Evolutionary conservation across 2,113 vertebrate genomes (phyloP).

Genomic region (Todiramphus chloris): DNA sequence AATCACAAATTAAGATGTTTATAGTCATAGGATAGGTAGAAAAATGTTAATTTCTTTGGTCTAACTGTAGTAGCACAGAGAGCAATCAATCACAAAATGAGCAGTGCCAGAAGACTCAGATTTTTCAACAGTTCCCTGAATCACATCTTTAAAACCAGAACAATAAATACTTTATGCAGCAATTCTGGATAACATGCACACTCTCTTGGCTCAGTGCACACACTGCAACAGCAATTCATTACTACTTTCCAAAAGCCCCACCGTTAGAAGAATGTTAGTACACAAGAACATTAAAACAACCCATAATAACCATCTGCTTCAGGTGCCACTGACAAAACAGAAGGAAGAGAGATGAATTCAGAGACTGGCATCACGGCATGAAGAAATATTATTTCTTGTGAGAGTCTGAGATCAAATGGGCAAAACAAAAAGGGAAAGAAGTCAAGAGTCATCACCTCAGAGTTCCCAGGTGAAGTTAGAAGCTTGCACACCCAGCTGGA

Average conservation of each 20-base stretch:
- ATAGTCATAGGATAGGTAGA: neutral
- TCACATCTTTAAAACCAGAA: neutral
- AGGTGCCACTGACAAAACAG: neutral
- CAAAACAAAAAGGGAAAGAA: neutral
- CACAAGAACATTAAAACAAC: neutral
- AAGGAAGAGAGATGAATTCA: neutral
- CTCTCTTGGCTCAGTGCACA: neutral
- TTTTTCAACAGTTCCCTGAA: neutral
- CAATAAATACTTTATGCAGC: neutral
- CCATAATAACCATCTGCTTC: neutral
- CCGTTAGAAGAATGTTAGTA: neutral
- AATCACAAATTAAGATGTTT: neutral
- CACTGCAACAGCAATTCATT: neutral
- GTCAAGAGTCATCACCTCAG: neutral
- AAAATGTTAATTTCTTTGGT: neutral
- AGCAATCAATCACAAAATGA: neutral
- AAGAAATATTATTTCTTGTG: neutral
- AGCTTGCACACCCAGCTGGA: neutral
- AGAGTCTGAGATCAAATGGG: neutral
- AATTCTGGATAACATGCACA: neutral
- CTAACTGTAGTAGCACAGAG: neutral
- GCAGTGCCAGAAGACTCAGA: neutral
- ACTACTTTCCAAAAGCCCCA: neutral
- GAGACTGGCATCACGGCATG: neutral
- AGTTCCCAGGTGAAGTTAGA: neutral